phyloP scores from a whole-genome alignment of 2,888 invertebrate species.

The Cryptocephalus primarius region DNA sequence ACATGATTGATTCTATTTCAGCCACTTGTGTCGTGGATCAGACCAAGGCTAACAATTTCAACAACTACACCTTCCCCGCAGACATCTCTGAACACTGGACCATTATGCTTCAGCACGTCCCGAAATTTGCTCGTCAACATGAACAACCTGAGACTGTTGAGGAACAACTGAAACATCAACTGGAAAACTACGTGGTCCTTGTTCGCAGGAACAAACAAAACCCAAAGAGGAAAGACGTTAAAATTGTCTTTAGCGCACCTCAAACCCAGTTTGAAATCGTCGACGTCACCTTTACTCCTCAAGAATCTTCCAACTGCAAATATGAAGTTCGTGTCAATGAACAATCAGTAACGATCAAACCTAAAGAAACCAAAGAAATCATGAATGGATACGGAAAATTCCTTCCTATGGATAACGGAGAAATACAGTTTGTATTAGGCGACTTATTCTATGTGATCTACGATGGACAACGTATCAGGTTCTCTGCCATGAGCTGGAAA shows the following conservation, averaged over 20 bases:
- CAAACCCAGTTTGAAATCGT: slow-evolving; percentile 28
- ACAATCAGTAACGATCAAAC: slow-evolving; percentile 28
- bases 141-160: slow-evolving; percentile 25
- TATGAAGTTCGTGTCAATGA: slow-evolving; percentile 36
- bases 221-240: slow-evolving; percentile 36
- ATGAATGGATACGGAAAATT: slow-evolving; percentile 36
- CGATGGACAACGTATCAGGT: slow-evolving; percentile 48
- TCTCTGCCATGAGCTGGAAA: slow-evolving; percentile 25
- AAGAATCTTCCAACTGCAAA: slow-evolving; percentile 26
- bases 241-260: slow-evolving; percentile 34
- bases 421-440: slow-evolving; percentile 43
- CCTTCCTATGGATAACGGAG: slow-evolving; percentile 39
- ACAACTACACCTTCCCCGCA: slow-evolving; percentile 49
- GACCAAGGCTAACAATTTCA: slow-evolving; percentile 50
- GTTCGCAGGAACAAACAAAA: slow-evolving; percentile 32
- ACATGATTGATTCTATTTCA: slow-evolving; percentile 32
- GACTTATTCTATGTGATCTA: slow-evolving; percentile 43
- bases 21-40: slow-evolving; percentile 53
- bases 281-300: slow-evolving; percentile 32
- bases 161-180: slow-evolving; percentile 27
- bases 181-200: slow-evolving; percentile 35
- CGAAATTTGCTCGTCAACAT: slow-evolving; percentile 21
- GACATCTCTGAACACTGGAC: slow-evolving; percentile 45
- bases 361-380: slow-evolving; percentile 24
- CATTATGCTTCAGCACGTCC: slow-evolving; percentile 45